These are phyloP conservation scores for Ataeniobius toweri DNA, from an alignment of 2,797 vertebrate species.

Conservation along the genomic window DNA sequence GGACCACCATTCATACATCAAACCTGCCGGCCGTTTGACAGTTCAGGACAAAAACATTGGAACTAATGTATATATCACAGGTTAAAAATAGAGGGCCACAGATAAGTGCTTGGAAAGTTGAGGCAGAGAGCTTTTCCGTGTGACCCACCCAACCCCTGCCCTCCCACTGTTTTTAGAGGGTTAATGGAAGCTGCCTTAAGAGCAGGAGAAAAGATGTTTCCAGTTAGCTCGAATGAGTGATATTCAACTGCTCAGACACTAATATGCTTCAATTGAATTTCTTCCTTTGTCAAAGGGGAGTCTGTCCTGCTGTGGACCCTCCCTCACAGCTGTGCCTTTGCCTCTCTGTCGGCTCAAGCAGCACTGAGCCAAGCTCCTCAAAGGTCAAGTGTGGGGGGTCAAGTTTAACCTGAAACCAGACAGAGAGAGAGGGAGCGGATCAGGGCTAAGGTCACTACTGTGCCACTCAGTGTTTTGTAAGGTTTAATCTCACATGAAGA, in stretches of 20 bases:
- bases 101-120: conserved; percentile 67
- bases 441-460: conserved; percentile 37
- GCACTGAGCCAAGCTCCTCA: conserved; percentile 52
- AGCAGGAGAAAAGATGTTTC: conserved; percentile 73
- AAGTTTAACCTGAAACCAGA: conserved; percentile 80
- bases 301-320: conserved; percentile 65
- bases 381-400: conserved; percentile 79
- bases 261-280: conserved; percentile 79
- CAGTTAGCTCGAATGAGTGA: conserved; percentile 76
- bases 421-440: conserved; percentile 18
- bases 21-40: conserved; percentile 79
- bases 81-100: conserved; percentile 78
- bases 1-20: conserved; percentile 83
- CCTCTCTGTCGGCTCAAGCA: conserved; percentile 56
- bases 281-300: conserved; percentile 71
- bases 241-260: conserved; percentile 76
- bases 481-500: neutral
- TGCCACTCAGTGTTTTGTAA: conserved; percentile 19
- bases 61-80: conserved; percentile 82
- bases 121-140: conserved; percentile 50
- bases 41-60: conserved; percentile 74
- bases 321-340: conserved; percentile 76
- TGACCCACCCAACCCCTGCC: conserved; percentile 58
- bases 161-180: conserved; percentile 67
- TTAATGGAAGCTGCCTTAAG: conserved; percentile 76